Evolutionary conservation across 2,888 invertebrate genomes (phyloP), one percentile per base, ranked within the genome.

Genomic region (Leucophora obtusa): DNA sequence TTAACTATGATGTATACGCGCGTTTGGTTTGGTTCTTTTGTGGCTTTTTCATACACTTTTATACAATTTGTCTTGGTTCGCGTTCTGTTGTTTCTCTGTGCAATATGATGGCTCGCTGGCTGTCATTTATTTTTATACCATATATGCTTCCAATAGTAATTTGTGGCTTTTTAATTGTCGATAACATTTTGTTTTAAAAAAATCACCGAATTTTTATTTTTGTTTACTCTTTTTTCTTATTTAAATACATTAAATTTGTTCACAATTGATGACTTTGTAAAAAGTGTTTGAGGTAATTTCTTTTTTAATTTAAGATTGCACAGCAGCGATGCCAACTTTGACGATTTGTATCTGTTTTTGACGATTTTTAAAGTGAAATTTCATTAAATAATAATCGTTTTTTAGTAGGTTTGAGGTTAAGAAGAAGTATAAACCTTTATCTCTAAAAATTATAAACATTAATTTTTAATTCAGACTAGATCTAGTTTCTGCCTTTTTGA

Each of bases 131-230:
- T 66, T 74, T 79, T 74, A 79, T n/a, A n/a, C n/a, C n/a, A n/a
- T 79, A 79, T 69, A 47, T 33, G 38, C 50, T 47, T 50, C 17
- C 24, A 38, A 71, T 66, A 68, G 66, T 79, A 62, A 79, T 79
- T 79, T 79, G 74, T 79, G 79, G 79, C 56, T 75, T 71, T 70
- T 71, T 74, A 70, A 79, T 71, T 75, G 74, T 38, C 50, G 70
- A 66, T 54, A 65, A 59, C 51, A 68, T 56, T 28, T 38, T 18
- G 6, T 28, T 28, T 6, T 6, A 54, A 47, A 47, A 47, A 47
- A 47, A 47, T 47, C 43, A 47, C 43, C 43, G 11, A 14, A 38
- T 11, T 38, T 11, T 65, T 24, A 35, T n/a, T 47, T 47, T n/a
- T 33, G 10, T 28, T 28, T 7, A 1, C 11, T 38, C 11, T 58